These are phyloP conservation scores for Sardinella longiceps DNA, from an alignment of 2,797 vertebrate species.

Conservation along the genomic window DNA sequence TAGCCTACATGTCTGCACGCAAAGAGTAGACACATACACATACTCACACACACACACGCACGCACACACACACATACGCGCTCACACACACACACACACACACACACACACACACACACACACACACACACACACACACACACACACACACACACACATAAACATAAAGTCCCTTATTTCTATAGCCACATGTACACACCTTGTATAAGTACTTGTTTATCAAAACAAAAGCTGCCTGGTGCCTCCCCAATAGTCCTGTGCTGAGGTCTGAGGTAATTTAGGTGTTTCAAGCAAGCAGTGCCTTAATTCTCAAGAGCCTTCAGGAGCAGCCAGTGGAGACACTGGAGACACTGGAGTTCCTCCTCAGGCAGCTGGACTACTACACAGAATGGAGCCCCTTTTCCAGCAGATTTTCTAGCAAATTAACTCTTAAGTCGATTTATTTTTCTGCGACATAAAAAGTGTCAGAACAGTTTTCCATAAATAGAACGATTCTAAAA, in stretches of 20 bases:
- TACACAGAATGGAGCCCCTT: too few species aligned
- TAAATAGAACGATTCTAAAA: too few species aligned
- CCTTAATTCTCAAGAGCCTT: neutral
- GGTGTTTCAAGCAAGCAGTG: neutral
- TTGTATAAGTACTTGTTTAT: neutral
- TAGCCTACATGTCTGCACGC: neutral
- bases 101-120: neutral
- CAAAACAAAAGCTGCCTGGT: neutral
- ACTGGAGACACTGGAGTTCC: conserved; percentile 2
- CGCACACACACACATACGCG: neutral
- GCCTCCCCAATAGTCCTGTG: neutral
- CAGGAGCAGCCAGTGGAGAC: neutral
- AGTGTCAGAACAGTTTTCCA: too few species aligned
- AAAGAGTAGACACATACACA: neutral
- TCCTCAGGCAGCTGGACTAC: too few species aligned
- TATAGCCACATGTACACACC: neutral
- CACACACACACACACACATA: neutral
- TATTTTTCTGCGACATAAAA: too few species aligned
- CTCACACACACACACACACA: neutral
- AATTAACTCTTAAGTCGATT: too few species aligned
- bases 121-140: neutral
- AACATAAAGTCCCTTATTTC: neutral
- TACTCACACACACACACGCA: neutral
- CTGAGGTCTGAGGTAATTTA: neutral
- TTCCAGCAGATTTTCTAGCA: too few species aligned